Conservation (phyloP, 2,113 vertebrate species). For the Pygoscelis adeliae region DNA sequence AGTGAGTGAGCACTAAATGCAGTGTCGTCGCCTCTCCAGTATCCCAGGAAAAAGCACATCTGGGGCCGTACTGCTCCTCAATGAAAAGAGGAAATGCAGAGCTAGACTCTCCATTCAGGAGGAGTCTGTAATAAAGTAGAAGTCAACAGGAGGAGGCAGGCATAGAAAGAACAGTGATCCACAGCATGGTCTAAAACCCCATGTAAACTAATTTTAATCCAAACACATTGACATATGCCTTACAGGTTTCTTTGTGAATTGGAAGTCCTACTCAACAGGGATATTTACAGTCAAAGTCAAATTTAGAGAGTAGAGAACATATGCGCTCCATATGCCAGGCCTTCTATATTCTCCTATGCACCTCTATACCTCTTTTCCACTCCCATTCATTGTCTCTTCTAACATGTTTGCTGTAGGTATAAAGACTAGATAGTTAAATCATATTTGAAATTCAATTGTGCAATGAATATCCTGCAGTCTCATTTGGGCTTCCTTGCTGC, state of each 20-base stretch:
- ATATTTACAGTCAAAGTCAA: neutral
- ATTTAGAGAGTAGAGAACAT: neutral
- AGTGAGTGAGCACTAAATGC: neutral
- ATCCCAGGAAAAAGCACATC: neutral
- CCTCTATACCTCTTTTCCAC: neutral
- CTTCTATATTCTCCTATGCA: neutral
- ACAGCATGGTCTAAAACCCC: neutral
- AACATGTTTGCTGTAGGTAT: neutral
- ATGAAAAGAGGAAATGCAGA: neutral
- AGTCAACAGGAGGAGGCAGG: neutral
- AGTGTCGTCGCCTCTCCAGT: neutral
- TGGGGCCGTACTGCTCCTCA: neutral
- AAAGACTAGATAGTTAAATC: neutral
- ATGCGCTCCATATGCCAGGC: neutral
- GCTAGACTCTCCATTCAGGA: neutral
- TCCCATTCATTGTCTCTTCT: neutral
- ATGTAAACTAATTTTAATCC: neutral
- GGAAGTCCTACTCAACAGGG: neutral
- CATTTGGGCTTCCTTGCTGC: neutral
- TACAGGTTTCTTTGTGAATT: neutral
- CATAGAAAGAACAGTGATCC: neutral
- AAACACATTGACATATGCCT: neutral
- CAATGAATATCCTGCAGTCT: neutral
- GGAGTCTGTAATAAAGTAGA: neutral
- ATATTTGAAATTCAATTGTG: neutral